Evolutionary conservation across 1,140 invertebrate species (phyloP).

Genomic region (Ceratina japonica): DNA sequence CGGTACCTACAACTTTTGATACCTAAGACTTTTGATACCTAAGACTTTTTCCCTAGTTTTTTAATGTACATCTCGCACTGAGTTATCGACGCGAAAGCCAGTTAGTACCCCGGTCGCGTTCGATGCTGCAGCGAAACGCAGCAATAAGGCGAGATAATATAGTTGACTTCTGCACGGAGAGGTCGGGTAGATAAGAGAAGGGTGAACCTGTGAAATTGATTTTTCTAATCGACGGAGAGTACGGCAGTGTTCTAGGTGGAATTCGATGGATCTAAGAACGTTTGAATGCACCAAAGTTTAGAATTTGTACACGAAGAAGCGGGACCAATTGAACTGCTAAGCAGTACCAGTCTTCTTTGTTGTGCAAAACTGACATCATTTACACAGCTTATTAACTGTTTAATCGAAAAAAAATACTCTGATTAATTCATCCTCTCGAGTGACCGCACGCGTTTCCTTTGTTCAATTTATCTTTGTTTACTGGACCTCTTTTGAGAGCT

Average conservation of each 20-base stretch:
- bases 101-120: not conserved
- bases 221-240: conserved; percentile 44
- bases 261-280: conserved; percentile 6
- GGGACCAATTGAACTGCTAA: no score
- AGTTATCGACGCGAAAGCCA: conserved; percentile 15
- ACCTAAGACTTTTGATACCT: not conserved
- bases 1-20: no score
- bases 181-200: conserved; percentile 43
- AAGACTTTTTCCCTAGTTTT: not conserved
- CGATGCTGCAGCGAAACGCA: conserved; percentile 23
- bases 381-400: no score
- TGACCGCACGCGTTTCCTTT: not conserved
- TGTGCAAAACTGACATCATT: no score
- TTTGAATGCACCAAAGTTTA: conserved; percentile 17
- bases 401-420: no score
- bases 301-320: conserved; percentile 6
- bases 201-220: conserved; percentile 34
- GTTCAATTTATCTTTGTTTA: conserved; percentile 13
- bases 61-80: not conserved
- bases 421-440: no score
- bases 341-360: no score
- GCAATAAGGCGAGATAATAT: conserved; percentile 44
- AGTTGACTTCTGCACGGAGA: conserved; percentile 36
- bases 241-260: not conserved
- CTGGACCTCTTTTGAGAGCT: not conserved